These are phyloP conservation scores for Chloroceryle aenea DNA, from an alignment of 2,113 vertebrate genomes.

Conservation along the genomic window DNA sequence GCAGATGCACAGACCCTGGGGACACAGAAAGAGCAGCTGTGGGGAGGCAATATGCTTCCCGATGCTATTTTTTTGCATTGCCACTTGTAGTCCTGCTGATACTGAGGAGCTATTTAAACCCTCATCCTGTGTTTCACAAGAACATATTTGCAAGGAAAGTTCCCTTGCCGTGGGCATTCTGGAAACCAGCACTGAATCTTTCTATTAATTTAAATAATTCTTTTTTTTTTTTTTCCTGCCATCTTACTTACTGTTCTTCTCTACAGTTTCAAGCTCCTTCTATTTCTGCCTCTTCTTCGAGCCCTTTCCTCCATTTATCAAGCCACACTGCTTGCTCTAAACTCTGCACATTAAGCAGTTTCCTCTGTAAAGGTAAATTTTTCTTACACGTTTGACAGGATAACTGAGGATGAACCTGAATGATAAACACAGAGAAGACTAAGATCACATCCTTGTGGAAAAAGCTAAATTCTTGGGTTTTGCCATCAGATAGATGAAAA, in stretches of 20 bases:
- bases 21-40: neutral
- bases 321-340: neutral
- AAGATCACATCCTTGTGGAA: neutral
- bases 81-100: neutral
- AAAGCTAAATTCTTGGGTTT: neutral
- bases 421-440: neutral
- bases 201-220: neutral
- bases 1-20: neutral
- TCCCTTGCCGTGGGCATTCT: neutral
- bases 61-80: neutral
- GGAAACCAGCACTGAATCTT: neutral
- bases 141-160: fast-evolving
- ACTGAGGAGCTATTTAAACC: neutral
- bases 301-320: neutral
- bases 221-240: neutral
- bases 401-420: neutral
- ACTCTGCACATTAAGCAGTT: neutral
- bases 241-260: neutral
- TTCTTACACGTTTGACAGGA: neutral
- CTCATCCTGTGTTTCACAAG: neutral
- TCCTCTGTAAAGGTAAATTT: neutral
- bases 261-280: neutral
- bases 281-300: neutral
- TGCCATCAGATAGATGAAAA: neutral
- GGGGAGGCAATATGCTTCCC: neutral